Percentiles rank a stretch among this genome's conserved stretches.
Evolutionary conservation across 2,113 vertebrate species (phyloP).

Genomic region (Verasper variegatus): DNA sequence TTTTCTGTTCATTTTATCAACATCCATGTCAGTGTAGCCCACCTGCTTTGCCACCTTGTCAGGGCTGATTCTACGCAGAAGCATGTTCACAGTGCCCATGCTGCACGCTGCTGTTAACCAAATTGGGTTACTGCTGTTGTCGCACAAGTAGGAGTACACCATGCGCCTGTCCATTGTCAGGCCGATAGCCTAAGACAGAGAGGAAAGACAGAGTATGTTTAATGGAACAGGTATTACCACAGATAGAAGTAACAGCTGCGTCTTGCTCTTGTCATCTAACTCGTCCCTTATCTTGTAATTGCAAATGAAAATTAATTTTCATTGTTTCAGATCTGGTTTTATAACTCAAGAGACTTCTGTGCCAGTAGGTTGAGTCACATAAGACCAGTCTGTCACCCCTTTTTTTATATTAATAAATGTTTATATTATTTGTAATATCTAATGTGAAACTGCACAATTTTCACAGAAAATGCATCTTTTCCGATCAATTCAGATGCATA

Average conservation of each 20-base stretch:
- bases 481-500: no score
- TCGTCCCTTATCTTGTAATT: background rate
- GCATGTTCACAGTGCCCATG: slow-evolving; percentile 44
- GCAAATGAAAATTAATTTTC: background rate
- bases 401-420: no score
- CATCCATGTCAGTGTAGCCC: background rate
- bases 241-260: background rate
- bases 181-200: slow-evolving; percentile 58
- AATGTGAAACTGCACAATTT: no score
- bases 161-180: slow-evolving; percentile 58
- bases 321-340: background rate
- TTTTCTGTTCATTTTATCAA: slow-evolving; percentile 3
- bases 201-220: background rate
- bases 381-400: no score
- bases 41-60: slow-evolving; percentile 77
- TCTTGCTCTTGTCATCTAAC: no score
- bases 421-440: no score
- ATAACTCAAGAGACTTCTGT: background rate
- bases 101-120: slow-evolving; percentile 53
- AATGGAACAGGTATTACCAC: background rate
- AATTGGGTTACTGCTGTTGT: slow-evolving; percentile 24
- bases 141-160: slow-evolving; percentile 63
- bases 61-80: slow-evolving; percentile 67
- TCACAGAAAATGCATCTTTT: background rate
- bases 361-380: no score